These are phyloP conservation scores for Kradibia gibbosae DNA, from an alignment of 1,140 invertebrate species.

Conservation along the genomic window DNA sequence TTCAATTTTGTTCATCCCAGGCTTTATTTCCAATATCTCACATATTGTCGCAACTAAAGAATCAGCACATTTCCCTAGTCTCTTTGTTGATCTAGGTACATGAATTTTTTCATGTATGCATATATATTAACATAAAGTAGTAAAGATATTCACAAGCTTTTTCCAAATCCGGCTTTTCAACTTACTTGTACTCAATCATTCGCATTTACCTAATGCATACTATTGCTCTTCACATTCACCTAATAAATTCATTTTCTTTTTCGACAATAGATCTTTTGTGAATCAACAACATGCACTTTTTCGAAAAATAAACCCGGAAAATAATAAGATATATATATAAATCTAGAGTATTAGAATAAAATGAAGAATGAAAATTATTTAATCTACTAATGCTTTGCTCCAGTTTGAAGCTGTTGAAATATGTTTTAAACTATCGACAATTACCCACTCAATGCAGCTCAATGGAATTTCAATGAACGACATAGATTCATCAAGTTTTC, in stretches of 20 bases:
- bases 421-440: background rate
- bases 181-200: background rate
- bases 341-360: too few relatives aligned
- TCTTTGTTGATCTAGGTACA: background rate
- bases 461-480: slow-evolving; percentile 9
- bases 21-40: background rate
- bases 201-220: background rate
- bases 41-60: background rate
- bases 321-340: too few relatives aligned
- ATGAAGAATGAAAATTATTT: too few relatives aligned
- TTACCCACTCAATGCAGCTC: background rate
- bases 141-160: background rate
- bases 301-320: too few relatives aligned
- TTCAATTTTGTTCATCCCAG: background rate
- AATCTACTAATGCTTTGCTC: background rate
- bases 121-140: background rate
- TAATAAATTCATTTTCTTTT: too few relatives aligned
- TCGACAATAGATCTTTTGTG: too few relatives aligned
- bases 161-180: background rate
- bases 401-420: background rate
- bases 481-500: background rate
- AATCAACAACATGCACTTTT: too few relatives aligned
- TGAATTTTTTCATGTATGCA: background rate
- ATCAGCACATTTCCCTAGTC: background rate
- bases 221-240: too few relatives aligned